Conservation (phyloP, 1,140 invertebrate genomes). For the Leptopilina clavipes region DNA sequence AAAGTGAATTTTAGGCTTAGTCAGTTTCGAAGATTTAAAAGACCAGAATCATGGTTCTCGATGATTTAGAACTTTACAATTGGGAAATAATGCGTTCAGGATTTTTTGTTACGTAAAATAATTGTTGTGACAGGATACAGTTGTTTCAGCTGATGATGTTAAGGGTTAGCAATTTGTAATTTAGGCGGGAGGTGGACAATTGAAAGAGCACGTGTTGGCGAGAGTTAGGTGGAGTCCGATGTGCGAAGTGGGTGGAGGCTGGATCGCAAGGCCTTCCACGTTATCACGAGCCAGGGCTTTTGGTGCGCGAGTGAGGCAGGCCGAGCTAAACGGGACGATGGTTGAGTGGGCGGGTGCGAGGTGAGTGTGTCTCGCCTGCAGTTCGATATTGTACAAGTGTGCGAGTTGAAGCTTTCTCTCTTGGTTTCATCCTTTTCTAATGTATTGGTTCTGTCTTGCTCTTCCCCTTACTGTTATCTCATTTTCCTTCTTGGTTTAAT, state of each 20-base stretch:
- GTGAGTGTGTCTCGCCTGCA: conserved; percentile 62
- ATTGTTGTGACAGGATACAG: background rate
- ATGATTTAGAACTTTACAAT: background rate
- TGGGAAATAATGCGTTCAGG: background rate
- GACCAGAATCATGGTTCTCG: conserved; percentile 9
- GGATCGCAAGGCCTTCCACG: conserved; percentile 67
- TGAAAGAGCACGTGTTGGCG: conserved; percentile 65
- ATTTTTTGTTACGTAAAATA: background rate
- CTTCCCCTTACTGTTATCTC: background rate
- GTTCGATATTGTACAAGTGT: conserved; percentile 28
- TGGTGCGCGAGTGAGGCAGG: conserved; percentile 56
- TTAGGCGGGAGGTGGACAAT: conserved; percentile 39
- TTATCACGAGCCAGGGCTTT: conserved; percentile 60
- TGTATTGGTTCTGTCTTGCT: background rate
- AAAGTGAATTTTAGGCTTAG: no score
- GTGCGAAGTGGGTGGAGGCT: conserved; percentile 72
- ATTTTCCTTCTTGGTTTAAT: background rate
- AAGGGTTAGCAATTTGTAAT: conserved; percentile 30
- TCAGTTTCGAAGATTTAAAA: no score
- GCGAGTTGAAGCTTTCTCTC: background rate
- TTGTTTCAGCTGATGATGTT: background rate
- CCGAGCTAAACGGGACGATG: conserved; percentile 28
- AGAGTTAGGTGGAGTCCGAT: conserved; percentile 72
- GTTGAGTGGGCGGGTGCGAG: conserved; percentile 70
- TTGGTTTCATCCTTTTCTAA: background rate